These are phyloP conservation scores for Cydia pomonella DNA, from an alignment of 1,140 invertebrate species.

Conservation along the genomic window DNA sequence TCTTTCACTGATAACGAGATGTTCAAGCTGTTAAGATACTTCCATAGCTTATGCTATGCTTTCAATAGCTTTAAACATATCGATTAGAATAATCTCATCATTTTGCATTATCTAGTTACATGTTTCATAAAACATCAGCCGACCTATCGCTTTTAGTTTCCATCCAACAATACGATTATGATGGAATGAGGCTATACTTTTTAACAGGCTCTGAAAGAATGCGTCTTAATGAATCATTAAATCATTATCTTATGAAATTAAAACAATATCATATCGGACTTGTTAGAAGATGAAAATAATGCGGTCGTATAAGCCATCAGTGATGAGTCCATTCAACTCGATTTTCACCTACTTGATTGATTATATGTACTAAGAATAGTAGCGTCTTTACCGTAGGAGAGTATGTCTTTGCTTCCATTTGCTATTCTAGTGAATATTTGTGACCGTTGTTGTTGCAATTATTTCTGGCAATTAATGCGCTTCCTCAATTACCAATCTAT, in stretches of 20 bases:
- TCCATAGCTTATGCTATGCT: too few species aligned
- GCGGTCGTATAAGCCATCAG: conserved; percentile 1
- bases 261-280: background rate
- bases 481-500: too few species aligned
- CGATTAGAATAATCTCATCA: too few species aligned
- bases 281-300: background rate
- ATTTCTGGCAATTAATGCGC: too few species aligned
- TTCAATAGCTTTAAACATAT: too few species aligned
- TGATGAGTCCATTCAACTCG: background rate
- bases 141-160: background rate
- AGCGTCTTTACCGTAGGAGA: background rate
- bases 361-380: background rate
- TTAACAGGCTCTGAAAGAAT: background rate
- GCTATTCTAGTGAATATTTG: too few species aligned
- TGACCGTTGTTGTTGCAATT: too few species aligned
- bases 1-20: too few species aligned
- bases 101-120: too few species aligned
- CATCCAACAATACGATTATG: background rate
- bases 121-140: too few species aligned
- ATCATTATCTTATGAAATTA: background rate
- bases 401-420: too few species aligned
- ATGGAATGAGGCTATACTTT: background rate
- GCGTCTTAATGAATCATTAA: background rate
- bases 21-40: too few species aligned
- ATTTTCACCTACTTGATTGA: background rate